These are phyloP conservation scores for Dynastes grantii DNA, from an alignment of 2,888 invertebrate species.

Conservation along the genomic window DNA sequence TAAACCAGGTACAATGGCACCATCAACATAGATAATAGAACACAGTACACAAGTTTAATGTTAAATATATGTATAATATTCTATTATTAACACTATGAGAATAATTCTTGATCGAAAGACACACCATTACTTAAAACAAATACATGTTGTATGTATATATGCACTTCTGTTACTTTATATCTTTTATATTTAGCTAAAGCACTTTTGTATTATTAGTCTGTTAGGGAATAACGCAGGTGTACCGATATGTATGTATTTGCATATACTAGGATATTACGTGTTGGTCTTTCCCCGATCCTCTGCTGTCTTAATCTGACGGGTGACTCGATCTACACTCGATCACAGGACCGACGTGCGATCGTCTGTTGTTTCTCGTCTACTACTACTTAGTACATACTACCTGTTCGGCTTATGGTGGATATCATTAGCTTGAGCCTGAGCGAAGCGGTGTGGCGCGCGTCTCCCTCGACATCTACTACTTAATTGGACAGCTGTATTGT, in stretches of 20 bases:
- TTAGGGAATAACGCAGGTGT: slow-evolving; percentile 27
- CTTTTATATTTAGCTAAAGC: neutral
- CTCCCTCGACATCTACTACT: slow-evolving; percentile 50
- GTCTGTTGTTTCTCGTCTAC: slow-evolving; percentile 7
- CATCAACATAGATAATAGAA: slow-evolving; percentile 43
- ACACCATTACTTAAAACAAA: too few species aligned
- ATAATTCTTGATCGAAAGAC: neutral
- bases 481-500: slow-evolving; percentile 55
- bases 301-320: neutral
- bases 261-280: slow-evolving; percentile 29
- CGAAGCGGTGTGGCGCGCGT: slow-evolving; percentile 43
- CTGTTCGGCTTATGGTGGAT: slow-evolving; percentile 58
- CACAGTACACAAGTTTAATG: slow-evolving; percentile 27
- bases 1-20: slow-evolving; percentile 62
- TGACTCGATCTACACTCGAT: too few species aligned
- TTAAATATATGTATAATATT: slow-evolving; percentile 16
- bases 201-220: too few species aligned
- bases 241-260: slow-evolving; percentile 20
- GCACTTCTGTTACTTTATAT: neutral
- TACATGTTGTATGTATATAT: neutral
- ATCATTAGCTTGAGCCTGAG: slow-evolving; percentile 59
- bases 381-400: slow-evolving; percentile 55
- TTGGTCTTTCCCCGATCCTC: slow-evolving; percentile 18
- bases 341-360: too few species aligned
- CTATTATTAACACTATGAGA: slow-evolving; percentile 37